phyloP scores from a whole-genome alignment of 2,797 vertebrate genomes.

The Pseudotriccus pelzelni region DNA sequence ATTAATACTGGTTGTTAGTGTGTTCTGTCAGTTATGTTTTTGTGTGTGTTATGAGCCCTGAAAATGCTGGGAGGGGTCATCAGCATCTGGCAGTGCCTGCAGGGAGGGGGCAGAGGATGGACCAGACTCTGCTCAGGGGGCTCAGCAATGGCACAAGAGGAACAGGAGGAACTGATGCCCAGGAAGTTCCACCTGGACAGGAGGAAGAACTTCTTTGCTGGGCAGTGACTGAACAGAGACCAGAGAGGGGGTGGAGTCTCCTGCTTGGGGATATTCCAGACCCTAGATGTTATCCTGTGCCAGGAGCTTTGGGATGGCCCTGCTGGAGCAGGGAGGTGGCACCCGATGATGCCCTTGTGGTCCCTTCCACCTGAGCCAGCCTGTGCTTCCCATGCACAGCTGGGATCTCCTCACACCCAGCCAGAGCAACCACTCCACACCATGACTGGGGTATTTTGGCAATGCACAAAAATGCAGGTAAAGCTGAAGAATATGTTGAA shows the following conservation, averaged over 20 bases:
- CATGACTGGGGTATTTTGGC: fast-evolving
- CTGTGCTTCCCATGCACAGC: fast-evolving
- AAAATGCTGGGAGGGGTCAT: neutral
- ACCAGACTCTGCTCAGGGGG: no score
- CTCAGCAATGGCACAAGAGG: no score
- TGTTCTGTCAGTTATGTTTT: neutral
- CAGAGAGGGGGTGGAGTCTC: no score
- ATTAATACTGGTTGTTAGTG: neutral
- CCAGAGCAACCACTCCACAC: neutral
- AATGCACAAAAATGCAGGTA: neutral
- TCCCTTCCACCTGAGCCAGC: neutral
- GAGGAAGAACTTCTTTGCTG: no score
- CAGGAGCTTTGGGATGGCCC: neutral
- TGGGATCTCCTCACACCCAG: neutral
- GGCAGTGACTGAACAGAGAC: no score
- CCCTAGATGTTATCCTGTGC: neutral
- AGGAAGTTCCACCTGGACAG: no score
- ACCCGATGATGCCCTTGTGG: no score
- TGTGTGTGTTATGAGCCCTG: neutral
- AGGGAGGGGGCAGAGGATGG: neutral
- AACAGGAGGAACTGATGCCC: no score
- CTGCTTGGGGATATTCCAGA: no score
- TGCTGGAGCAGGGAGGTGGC: neutral
- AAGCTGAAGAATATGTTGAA: neutral
- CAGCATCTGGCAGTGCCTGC: neutral